Conservation (phyloP, 1,140 invertebrate species). For the Rhagoletis pomonella region DNA sequence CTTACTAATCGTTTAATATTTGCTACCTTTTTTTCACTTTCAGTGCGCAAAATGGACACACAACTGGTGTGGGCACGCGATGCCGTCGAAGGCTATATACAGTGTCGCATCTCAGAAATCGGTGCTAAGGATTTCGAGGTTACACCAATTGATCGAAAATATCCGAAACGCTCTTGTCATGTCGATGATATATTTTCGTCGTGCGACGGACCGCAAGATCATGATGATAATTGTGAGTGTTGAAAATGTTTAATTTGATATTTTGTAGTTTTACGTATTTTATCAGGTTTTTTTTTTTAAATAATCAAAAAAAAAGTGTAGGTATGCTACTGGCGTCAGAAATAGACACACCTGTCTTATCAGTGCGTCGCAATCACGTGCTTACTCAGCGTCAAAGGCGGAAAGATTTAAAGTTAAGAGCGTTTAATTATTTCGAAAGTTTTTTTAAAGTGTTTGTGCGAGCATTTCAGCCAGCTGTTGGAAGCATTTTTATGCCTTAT, state of each 20-base stretch:
- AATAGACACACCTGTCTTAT: slow-evolving; percentile 46
- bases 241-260: not conserved
- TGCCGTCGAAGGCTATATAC: slow-evolving; percentile 90
- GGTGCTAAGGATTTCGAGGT: slow-evolving; percentile 89
- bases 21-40: slow-evolving; percentile 58
- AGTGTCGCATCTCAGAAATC: slow-evolving; percentile 93
- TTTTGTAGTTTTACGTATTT: not conserved
- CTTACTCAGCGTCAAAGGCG: not conserved
- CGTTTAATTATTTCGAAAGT: not conserved
- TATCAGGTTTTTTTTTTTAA: slow-evolving; percentile 17
- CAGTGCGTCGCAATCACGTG: slow-evolving; percentile 28
- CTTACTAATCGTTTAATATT: slow-evolving; percentile 5
- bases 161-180: slow-evolving; percentile 79
- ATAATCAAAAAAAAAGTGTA: not conserved
- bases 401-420: not conserved
- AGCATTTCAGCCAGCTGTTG: no score
- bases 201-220: slow-evolving; percentile 90
- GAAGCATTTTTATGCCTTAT: no score
- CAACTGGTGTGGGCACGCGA: slow-evolving; percentile 96
- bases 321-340: not conserved
- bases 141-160: slow-evolving; percentile 82
- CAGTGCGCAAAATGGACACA: slow-evolving; percentile 80
- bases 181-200: slow-evolving; percentile 90
- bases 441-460: no score
- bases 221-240: slow-evolving; percentile 96